phyloP scores from a whole-genome alignment of 2,113 vertebrate genomes.

The Barnardius zonarius region DNA sequence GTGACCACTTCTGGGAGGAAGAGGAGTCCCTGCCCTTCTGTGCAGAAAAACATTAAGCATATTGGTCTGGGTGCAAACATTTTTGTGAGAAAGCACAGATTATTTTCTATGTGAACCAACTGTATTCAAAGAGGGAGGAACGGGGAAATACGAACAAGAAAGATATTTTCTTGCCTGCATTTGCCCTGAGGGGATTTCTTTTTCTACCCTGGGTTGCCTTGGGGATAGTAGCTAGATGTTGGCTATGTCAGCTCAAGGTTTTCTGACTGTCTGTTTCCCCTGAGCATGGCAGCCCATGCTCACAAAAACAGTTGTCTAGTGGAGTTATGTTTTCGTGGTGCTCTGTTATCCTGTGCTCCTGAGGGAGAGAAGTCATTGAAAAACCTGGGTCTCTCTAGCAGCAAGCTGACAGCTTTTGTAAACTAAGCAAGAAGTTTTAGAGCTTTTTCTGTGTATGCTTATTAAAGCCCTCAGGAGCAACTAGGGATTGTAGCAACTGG shows the following conservation, averaged over 20 bases:
- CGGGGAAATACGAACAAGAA: not conserved
- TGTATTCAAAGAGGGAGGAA: not conserved
- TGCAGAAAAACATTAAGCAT: not conserved
- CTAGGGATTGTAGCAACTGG: not conserved
- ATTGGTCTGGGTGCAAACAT: not conserved
- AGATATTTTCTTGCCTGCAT: not conserved
- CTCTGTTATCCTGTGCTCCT: not conserved
- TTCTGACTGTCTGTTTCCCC: not conserved
- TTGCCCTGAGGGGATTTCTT: not conserved
- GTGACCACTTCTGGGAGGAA: not conserved
- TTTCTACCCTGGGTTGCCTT: not conserved
- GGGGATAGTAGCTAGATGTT: not conserved
- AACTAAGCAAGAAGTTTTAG: not conserved
- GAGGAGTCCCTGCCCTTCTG: not conserved
- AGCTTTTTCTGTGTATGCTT: not conserved
- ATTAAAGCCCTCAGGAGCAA: not conserved
- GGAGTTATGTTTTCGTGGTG: not conserved
- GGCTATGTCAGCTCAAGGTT: not conserved
- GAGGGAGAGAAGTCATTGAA: not conserved
- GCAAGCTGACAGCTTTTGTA: not conserved
- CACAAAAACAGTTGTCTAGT: not conserved
- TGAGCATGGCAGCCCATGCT: accelerated
- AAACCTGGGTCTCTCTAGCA: not conserved
- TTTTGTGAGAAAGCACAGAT: not conserved
- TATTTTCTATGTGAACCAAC: not conserved